A percentile compares a stretch with the other conserved stretches of the same genome.
These are phyloP conservation scores for Onychomys torridus DNA, from an alignment of 2,797 vertebrate species.

Conservation along the genomic window DNA sequence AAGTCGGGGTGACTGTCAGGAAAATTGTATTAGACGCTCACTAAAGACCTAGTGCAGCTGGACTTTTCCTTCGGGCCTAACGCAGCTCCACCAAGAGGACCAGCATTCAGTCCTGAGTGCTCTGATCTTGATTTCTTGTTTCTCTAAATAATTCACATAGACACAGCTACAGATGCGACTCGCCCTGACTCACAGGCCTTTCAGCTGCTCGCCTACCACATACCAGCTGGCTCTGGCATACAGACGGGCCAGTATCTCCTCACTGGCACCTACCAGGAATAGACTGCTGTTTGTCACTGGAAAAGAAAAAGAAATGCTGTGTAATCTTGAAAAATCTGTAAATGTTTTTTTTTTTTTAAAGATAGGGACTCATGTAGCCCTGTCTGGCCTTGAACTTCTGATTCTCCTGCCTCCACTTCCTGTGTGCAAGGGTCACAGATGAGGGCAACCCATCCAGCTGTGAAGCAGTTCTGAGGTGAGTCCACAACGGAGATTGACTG, in stretches of 20 bases:
- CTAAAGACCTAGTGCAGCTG: constrained; percentile 1
- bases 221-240: background rate
- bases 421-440: too few relatives aligned
- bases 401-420: background rate
- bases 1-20: background rate
- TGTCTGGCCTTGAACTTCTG: background rate
- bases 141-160: background rate
- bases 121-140: background rate
- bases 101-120: background rate
- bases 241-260: background rate
- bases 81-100: background rate
- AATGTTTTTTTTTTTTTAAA: background rate
- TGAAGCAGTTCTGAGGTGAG: background rate
- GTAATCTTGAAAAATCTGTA: background rate
- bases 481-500: background rate
- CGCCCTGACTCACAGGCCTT: background rate
- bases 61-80: constrained; percentile 24
- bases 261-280: background rate
- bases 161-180: background rate
- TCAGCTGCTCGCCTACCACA: background rate
- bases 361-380: background rate
- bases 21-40: background rate
- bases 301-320: background rate
- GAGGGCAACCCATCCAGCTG: background rate
- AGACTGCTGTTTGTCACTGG: background rate